phyloP scores from a whole-genome alignment of 2,888 invertebrate genomes.

The Therioaphis trifolii region DNA sequence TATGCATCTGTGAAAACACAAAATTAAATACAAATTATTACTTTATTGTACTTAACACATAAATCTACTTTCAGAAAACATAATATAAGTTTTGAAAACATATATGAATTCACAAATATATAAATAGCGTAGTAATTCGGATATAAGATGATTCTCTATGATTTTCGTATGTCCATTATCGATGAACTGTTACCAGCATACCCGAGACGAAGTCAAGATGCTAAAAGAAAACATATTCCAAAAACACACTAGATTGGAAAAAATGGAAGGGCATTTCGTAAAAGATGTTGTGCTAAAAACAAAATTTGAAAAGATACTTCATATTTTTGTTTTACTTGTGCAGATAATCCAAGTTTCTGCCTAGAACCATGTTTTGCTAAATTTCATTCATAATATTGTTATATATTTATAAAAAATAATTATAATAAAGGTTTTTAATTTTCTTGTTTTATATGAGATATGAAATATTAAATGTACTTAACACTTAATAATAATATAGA shows the following conservation, averaged over 20 bases:
- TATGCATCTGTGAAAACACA: conserved; percentile 73
- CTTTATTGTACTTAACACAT: too few relatives aligned
- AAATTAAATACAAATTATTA: neutral
- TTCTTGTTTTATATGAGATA: too few relatives aligned
- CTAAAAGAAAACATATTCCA: neutral
- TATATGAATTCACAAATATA: too few relatives aligned
- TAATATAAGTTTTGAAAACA: too few relatives aligned
- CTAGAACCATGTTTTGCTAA: too few relatives aligned
- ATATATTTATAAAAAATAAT: too few relatives aligned
- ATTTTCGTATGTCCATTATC: neutral
- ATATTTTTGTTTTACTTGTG: neutral
- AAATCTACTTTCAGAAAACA: too few relatives aligned
- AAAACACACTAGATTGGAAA: neutral
- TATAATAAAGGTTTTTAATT: too few relatives aligned
- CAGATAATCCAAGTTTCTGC: conserved; percentile 9
- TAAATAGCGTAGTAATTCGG: too few relatives aligned
- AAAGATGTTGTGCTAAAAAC: neutral
- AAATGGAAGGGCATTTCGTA: neutral
- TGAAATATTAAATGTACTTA: too few relatives aligned
- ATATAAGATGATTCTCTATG: neutral
- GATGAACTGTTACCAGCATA: neutral
- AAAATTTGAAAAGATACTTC: neutral
- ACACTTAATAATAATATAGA: too few relatives aligned
- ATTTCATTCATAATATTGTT: too few relatives aligned
- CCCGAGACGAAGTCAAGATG: neutral